These are phyloP conservation scores for Stomatorhinus ivindoensis DNA, from an alignment of 2,113 vertebrate species.

Conservation along the genomic window DNA sequence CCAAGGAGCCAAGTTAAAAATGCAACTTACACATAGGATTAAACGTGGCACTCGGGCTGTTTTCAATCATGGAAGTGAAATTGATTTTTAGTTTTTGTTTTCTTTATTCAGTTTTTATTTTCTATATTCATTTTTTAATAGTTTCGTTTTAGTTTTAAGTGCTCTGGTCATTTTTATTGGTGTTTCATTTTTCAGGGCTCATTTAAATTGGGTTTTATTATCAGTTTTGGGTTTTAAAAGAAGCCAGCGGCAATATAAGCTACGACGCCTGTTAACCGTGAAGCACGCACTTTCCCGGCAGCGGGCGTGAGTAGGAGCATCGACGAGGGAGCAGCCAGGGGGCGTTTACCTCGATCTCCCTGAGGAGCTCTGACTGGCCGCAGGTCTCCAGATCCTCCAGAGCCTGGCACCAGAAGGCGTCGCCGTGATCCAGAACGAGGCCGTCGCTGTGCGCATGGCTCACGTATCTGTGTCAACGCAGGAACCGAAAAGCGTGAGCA, in stretches of 20 bases:
- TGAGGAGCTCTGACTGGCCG: conserved; percentile 90
- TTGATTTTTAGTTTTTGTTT: not conserved
- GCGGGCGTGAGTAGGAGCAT: not conserved
- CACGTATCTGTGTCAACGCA: conserved; percentile 77
- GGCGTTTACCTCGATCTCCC: conserved; percentile 86
- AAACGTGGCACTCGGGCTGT: not conserved
- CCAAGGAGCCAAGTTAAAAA: not conserved
- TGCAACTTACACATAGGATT: not conserved
- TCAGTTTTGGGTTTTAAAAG: not conserved
- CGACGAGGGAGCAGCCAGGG: not conserved
- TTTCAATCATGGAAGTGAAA: not conserved
- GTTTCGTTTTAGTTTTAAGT: not conserved
- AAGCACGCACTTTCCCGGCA: not conserved
- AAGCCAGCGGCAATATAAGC: not conserved
- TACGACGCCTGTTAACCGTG: not conserved
- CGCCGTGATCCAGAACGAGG: conserved; percentile 74
- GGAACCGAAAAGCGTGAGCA: conserved; percentile 73
- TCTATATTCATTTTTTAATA: not conserved
- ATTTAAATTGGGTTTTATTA: not conserved
- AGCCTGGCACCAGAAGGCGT: conserved; percentile 95
- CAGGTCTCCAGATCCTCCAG: conserved; percentile 96
- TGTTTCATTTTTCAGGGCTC: not conserved
- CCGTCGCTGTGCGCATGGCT: conserved; percentile 73
- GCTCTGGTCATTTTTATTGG: not conserved
- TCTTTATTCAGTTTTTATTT: not conserved